Base-by-base conservation (phyloP, 2,888 invertebrate species). In the Ctena decussata region DNA sequence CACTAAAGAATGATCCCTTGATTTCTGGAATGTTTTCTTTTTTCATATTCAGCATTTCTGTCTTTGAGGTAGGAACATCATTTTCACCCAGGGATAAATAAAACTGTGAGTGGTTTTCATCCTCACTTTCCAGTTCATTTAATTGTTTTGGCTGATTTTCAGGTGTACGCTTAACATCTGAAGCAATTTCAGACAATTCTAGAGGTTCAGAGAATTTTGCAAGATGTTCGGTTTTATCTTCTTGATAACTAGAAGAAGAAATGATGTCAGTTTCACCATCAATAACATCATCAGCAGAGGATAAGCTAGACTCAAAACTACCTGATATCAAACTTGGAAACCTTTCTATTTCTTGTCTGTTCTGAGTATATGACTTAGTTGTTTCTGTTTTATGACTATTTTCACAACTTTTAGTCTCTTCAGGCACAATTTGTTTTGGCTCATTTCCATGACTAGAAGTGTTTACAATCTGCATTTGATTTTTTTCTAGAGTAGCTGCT, bases 71-170 rank as follows among this genome's bases (percentile, higher is more conserved):
- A 37, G 74, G 32, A 57, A 46, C 73, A 18, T 88, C 82, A 24
- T 82, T 79, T 75, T 82, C 86, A 44, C 91, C 93, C 2, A 93
- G 81, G 35, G 93, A 93, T 21, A 93, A 80, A 81, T 93, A 85
- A 75, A 93, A 93, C 76, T 90, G 91, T 65, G 90, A 88, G 37
- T 92, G 91, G 69, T 78, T 80, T 57, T 91, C 92, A 82, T 81
- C 82, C 15, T 89, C 87, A 41, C 46, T 72, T n/a, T 44, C 44
- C 2, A 35, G 3, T 8, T 27, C 39, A 41, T 41, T 41, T 5
- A 44, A 11, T 72, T 41, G 30, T 21, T 72, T 46, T 5, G 72
- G 1, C 41, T n/a, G n/a, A 6, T 46, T 41, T 8, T 41, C 75
- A 27, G 39, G 5, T 1, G 35, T 37, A 24, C 53, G 75, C 35